A percentile compares a stretch with the other conserved stretches of the same genome.
Evolutionary conservation across 2,113 vertebrate genomes (phyloP).

Genomic region (Leucoraja erinaceus): DNA sequence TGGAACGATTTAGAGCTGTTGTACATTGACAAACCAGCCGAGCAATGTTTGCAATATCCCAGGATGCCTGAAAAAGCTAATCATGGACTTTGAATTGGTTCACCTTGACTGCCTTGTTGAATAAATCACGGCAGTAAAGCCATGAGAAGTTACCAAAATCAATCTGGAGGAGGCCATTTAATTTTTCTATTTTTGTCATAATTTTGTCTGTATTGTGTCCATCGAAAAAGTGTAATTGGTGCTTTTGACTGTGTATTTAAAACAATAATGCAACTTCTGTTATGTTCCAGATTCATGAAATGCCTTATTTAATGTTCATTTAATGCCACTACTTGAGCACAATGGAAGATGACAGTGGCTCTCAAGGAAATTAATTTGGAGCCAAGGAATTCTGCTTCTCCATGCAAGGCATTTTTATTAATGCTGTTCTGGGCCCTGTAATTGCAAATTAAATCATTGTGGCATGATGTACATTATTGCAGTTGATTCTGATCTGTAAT

Average conservation of each 20-base stretch:
- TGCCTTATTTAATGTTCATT: background rate
- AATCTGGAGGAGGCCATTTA: background rate
- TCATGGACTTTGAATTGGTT: background rate
- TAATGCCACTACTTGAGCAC: background rate
- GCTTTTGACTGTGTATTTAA: background rate
- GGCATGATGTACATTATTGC: background rate
- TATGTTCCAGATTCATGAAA: background rate
- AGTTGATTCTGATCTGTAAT: background rate
- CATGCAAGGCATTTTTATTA: background rate
- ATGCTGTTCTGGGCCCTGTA: background rate
- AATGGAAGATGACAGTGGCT: background rate
- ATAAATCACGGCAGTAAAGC: background rate
- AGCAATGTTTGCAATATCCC: background rate
- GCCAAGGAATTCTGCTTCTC: background rate
- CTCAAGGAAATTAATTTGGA: background rate
- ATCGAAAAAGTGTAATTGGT: background rate
- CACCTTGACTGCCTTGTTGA: background rate
- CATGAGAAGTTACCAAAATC: background rate
- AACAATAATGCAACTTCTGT: background rate
- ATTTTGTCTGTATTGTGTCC: background rate
- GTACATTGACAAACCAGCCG: background rate
- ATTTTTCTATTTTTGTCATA: background rate
- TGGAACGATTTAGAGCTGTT: background rate
- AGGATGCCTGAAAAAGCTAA: background rate
- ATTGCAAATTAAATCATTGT: slow-evolving; percentile 17